Evolutionary conservation across 1,140 invertebrate genomes (phyloP), one percentile per base, ranked within the genome.

Genomic region (Varroa destructor): DNA sequence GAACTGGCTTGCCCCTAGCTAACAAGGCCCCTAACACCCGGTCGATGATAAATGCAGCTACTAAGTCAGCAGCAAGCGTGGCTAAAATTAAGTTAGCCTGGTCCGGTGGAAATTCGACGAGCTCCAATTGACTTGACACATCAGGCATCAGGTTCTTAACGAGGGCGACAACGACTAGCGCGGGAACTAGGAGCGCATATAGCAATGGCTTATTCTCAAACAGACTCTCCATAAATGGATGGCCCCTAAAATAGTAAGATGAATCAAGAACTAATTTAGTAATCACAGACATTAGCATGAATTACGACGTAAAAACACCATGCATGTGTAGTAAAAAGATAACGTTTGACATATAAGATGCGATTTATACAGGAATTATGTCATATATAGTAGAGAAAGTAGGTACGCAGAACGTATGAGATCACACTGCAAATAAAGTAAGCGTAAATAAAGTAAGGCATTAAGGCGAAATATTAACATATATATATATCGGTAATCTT

Each of bases 221-320:
- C 72, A 99, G 82, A 81, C 91, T 91, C 80, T 97, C 93, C 97
- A 99, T 99, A 77, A 93, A 99, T 1, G 97, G 97, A 79, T 91
- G 87, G 10, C 97, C 96, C 93, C 97, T 77, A 75, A 43, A 73
- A 56, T 56, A 64, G 61, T 43, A 74, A 70, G 55, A 73, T 43
- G 70, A 58, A 71, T 72, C n/a, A 37, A 57, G 4, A 70, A 14
- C 25, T 46, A 56, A 56, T 42, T 37, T 12, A 36, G 12, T 58
- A 3, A 6, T 43, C 4, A 36, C 70, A 71, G 14, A 71, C n/a
- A 10, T 37, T n/a, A 12, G 10, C 42, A 25, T 58, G 3, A 37
- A 36, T 58, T 3, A 6, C 3, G 25, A 12, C 3, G 57, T 36
- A 37, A 58, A 58, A 37, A 42, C 57, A 6, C 57, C 57, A 37